phyloP scores from a whole-genome alignment of 2,888 invertebrate genomes.

The Podotricha telesiphe region DNA sequence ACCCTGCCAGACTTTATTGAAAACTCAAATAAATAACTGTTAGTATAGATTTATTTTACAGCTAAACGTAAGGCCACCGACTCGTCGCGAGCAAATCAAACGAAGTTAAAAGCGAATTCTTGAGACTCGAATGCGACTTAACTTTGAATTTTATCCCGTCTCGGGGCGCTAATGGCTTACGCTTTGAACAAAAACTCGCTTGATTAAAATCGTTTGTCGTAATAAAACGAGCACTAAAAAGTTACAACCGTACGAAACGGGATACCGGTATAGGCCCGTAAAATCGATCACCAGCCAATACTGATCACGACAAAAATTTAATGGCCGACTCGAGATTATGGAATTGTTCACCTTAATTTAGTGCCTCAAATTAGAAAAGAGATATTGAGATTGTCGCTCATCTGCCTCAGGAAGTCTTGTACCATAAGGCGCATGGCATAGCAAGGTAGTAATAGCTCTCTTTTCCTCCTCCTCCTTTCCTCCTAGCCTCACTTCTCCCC shows the following conservation, averaged over 20 bases:
- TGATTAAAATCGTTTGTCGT: constrained; percentile 84
- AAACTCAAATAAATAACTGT: constrained; percentile 51
- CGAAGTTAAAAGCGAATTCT: constrained; percentile 75
- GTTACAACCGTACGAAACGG: constrained; percentile 77
- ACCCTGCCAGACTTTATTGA: constrained; percentile 44
- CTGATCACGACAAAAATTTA: constrained; percentile 79
- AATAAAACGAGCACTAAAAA: constrained; percentile 82
- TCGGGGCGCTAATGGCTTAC: constrained; percentile 75
- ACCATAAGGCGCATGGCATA: constrained; percentile 64
- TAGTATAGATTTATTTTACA: constrained; percentile 56
- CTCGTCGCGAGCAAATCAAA: constrained; percentile 64
- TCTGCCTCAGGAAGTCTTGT: constrained; percentile 53
- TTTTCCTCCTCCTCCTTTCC: too few relatives aligned
- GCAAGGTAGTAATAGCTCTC: too few relatives aligned
- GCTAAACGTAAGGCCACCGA: constrained; percentile 55
- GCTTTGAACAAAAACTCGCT: constrained; percentile 79
- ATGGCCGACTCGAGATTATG: constrained; percentile 66
- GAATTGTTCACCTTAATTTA: constrained; percentile 63
- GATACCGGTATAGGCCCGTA: constrained; percentile 77
- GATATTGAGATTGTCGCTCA: constrained; percentile 40
- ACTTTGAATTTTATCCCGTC: constrained; percentile 75
- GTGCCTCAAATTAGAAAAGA: constrained; percentile 27
- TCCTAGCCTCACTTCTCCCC: too few relatives aligned
- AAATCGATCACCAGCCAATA: constrained; percentile 78
- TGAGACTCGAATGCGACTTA: constrained; percentile 71